A percentile compares a stretch with the other conserved stretches of the same genome.
Conservation (phyloP, 2,797 vertebrate genomes). For the Paratrypauchen microcephalus region DNA sequence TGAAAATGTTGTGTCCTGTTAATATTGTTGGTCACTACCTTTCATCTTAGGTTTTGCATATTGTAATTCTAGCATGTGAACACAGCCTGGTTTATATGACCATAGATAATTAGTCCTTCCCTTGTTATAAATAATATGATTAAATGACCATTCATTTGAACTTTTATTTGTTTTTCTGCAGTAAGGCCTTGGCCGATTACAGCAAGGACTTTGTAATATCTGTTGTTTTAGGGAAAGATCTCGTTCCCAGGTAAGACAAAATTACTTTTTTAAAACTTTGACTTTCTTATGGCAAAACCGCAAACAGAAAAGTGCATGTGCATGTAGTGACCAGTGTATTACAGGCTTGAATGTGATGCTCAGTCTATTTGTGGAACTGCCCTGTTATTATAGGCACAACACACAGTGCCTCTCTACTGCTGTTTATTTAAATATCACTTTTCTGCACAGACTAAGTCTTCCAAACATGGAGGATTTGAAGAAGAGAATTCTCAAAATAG, state of each 20-base stretch:
- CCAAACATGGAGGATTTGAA: slow-evolving; percentile 95
- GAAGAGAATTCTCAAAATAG: slow-evolving; percentile 87
- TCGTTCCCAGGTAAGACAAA: slow-evolving; percentile 88
- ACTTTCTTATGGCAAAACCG: not conserved
- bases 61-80: too few species aligned
- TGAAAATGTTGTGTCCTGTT: too few species aligned
- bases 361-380: slow-evolving; percentile 47
- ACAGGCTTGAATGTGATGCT: slow-evolving; percentile 33
- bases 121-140: too few species aligned
- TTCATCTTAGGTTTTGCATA: too few species aligned
- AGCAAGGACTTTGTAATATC: slow-evolving; percentile 91
- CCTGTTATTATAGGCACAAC: slow-evolving; percentile 40
- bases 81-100: too few species aligned
- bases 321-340: slow-evolving; percentile 32
- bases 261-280: not conserved
- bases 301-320: slow-evolving; percentile 11
- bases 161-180: slow-evolving; percentile 54
- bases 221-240: slow-evolving; percentile 91
- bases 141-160: not conserved
- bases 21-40: too few species aligned
- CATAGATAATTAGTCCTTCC: too few species aligned
- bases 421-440: not conserved
- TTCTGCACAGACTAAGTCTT: slow-evolving; percentile 85
- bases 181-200: slow-evolving; percentile 92
- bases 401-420: not conserved